These are phyloP conservation scores for Carassius carassius DNA, from an alignment of 2,113 vertebrate species.

Conservation along the genomic window DNA sequence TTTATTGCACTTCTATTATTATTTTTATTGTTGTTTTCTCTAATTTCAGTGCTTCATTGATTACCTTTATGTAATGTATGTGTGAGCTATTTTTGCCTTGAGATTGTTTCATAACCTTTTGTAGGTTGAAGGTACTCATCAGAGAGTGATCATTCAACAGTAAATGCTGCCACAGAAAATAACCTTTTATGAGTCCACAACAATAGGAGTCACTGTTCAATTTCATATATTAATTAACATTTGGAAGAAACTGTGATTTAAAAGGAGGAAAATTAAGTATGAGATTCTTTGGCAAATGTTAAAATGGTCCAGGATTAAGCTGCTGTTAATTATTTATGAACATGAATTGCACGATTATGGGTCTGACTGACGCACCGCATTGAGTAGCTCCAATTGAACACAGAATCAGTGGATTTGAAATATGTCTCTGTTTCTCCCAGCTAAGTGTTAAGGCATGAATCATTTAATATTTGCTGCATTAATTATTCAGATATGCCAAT, in stretches of 20 bases:
- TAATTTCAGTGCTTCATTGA: neutral
- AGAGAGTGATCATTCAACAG: neutral
- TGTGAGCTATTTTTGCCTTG: neutral
- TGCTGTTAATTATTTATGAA: constrained; percentile 56
- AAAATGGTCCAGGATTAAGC: constrained; percentile 36
- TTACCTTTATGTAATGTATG: neutral
- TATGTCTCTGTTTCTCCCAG: constrained; percentile 28
- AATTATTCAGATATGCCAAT: constrained; percentile 50
- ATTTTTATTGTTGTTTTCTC: neutral
- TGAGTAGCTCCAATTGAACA: constrained; percentile 48
- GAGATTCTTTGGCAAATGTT: constrained; percentile 26
- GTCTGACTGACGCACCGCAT: constrained; percentile 42
- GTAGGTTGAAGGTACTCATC: too few relatives aligned
- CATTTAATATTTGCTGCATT: constrained; percentile 56
- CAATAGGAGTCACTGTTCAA: too few relatives aligned
- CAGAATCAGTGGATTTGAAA: constrained; percentile 50
- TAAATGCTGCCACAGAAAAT: neutral
- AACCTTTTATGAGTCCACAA: neutral
- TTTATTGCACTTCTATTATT: neutral
- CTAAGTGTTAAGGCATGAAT: constrained; percentile 40
- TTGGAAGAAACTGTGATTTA: constrained; percentile 33
- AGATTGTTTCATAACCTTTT: neutral
- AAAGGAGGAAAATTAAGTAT: neutral
- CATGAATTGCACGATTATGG: constrained; percentile 49
- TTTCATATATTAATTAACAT: constrained; percentile 23